phyloP scores from a whole-genome alignment of 2,888 invertebrate species.

The Ectemnius continuus region DNA sequence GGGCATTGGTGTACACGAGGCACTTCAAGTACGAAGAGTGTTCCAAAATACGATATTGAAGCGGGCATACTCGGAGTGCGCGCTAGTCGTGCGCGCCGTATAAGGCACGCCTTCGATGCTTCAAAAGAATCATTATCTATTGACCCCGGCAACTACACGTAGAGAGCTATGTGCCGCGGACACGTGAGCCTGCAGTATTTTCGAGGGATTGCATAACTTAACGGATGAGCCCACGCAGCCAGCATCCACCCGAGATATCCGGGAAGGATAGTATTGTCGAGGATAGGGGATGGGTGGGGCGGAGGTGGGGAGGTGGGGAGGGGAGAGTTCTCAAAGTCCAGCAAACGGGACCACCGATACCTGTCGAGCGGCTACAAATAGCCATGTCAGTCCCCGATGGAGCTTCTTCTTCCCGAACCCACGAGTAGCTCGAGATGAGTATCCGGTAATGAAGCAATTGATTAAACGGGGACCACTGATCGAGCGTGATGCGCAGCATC shows the following conservation, averaged over 20 bases:
- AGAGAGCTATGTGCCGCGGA: not conserved
- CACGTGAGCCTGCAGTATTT: constrained; percentile 18
- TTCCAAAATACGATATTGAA: constrained; percentile 5
- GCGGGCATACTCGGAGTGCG: not conserved
- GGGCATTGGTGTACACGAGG: not conserved
- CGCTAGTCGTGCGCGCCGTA: not conserved
- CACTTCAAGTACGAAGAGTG: not conserved
- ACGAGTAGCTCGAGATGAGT: constrained; percentile 16
- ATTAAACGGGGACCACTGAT: no score
- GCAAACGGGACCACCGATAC: constrained; percentile 51
- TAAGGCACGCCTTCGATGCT: not conserved
- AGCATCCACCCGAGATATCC: constrained; percentile 16
- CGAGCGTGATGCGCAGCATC: no score
- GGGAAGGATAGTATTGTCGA: constrained; percentile 34
- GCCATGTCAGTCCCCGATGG: constrained; percentile 41
- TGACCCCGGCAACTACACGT: not conserved
- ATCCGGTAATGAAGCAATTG: constrained; percentile 12
- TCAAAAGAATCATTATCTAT: constrained; percentile 35
- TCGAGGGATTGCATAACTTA: constrained; percentile 38
- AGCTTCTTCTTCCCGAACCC: constrained; percentile 20
- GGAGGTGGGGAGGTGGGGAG: constrained; percentile 7
- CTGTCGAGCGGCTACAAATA: constrained; percentile 32
- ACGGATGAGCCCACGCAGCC: constrained; percentile 43
- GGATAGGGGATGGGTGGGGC: not conserved
- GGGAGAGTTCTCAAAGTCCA: no score